Evolutionary conservation across 2,797 vertebrate species (phyloP).

Genomic region (Tapirus indicus): DNA sequence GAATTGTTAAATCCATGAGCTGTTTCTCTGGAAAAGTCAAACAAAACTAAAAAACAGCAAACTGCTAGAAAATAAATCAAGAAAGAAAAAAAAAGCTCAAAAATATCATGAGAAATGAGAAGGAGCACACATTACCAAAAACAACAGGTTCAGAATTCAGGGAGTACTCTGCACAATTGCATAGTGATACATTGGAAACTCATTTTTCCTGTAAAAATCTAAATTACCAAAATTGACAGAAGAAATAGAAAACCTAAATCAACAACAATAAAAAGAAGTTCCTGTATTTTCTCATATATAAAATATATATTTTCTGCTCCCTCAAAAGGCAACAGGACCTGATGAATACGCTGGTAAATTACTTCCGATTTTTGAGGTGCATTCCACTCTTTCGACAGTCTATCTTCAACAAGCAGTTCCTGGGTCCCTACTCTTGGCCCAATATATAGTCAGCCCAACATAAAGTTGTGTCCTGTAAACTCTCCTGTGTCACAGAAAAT

Average conservation of each 20-base stretch:
- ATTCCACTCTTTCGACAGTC: not conserved
- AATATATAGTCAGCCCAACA: fast-evolving
- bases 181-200: not conserved
- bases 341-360: not conserved
- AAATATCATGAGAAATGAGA: not conserved
- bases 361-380: not conserved
- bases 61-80: not conserved
- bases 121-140: not conserved
- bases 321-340: not conserved
- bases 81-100: not conserved
- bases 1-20: not conserved
- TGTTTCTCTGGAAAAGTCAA: slow-evolving; percentile 38
- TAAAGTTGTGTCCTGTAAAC: not conserved
- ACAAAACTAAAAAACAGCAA: not conserved
- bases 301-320: not conserved
- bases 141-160: not conserved
- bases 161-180: not conserved
- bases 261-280: not conserved
- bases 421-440: not conserved
- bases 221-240: not conserved
- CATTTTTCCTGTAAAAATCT: not conserved
- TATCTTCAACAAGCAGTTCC: not conserved
- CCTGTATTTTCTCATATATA: not conserved
- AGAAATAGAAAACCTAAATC: not conserved
- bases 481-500: not conserved